Percentiles rank a stretch among this genome's conserved stretches.
These are phyloP conservation scores for Embidobia sp. DNA, from an alignment of 2,888 invertebrate species.

Conservation along the genomic window DNA sequence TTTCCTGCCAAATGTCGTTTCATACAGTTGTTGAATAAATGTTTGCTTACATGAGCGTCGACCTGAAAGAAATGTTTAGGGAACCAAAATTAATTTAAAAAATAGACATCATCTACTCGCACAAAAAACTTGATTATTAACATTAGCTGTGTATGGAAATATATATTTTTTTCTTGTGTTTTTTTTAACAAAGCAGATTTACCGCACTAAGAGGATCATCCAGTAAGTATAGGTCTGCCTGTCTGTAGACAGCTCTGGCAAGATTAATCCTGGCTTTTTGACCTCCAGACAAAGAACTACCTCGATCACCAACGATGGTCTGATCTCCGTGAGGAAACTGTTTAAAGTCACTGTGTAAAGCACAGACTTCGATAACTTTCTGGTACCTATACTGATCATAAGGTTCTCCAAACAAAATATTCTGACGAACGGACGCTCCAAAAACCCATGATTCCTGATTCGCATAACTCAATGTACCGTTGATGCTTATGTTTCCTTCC, in stretches of 20 bases:
- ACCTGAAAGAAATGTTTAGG: constrained; percentile 77
- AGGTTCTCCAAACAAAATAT: constrained; percentile 91
- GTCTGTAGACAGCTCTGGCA: constrained; percentile 85
- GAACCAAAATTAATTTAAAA: not conserved
- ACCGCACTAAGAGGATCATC: constrained; percentile 93
- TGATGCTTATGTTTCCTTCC: constrained; percentile 85
- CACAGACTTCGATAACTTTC: constrained; percentile 85
- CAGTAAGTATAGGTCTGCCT: constrained; percentile 89
- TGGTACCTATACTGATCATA: constrained; percentile 85
- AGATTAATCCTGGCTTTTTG: constrained; percentile 86
- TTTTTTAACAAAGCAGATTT: too few species aligned
- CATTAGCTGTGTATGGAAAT: too few species aligned
- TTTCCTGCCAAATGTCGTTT: constrained; percentile 85
- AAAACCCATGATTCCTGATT: constrained; percentile 94
- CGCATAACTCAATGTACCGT: constrained; percentile 88
- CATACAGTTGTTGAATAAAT: constrained; percentile 89
- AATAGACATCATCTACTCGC: too few species aligned
- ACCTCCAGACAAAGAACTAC: constrained; percentile 89
- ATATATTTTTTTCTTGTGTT: too few species aligned
- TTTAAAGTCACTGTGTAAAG: constrained; percentile 86
- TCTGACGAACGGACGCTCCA: constrained; percentile 90
- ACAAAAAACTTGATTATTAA: too few species aligned
- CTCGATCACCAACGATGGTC: constrained; percentile 90
- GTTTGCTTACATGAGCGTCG: constrained; percentile 89
- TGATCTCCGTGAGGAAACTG: constrained; percentile 88